Evolutionary conservation across 2,888 invertebrate species (phyloP).

Genomic region (Hymenopus coronatus): DNA sequence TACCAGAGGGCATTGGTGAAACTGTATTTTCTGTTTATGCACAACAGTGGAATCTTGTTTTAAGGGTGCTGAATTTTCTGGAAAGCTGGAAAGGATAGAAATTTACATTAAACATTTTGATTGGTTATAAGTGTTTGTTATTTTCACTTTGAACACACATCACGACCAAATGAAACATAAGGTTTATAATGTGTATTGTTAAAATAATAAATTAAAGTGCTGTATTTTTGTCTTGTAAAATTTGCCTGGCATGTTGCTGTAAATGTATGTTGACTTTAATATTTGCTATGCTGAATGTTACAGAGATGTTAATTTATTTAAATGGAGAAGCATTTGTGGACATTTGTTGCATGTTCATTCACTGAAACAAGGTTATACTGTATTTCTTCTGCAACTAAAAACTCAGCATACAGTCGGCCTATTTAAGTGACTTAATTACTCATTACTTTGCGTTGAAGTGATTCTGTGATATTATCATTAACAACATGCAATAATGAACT

Average conservation of each 20-base stretch:
- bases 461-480: slow-evolving; percentile 32
- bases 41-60: background rate
- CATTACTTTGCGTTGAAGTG: slow-evolving; percentile 26
- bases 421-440: slow-evolving; percentile 28
- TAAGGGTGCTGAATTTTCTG: background rate
- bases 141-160: background rate
- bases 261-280: background rate
- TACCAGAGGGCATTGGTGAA: too few relatives aligned
- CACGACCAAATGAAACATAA: background rate
- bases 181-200: background rate
- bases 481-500: slow-evolving; percentile 32
- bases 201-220: background rate
- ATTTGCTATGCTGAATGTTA: background rate
- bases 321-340: background rate
- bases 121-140: background rate
- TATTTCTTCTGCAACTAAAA: background rate
- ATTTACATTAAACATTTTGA: background rate
- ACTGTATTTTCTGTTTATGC: background rate
- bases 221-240: background rate
- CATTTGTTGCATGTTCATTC: background rate
- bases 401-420: slow-evolving; percentile 28
- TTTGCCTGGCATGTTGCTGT: background rate
- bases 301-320: background rate
- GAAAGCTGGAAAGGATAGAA: background rate
- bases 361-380: background rate